Base-by-base conservation (phyloP, 2,888 invertebrate genomes). In the Thymelicus sylvestris region DNA sequence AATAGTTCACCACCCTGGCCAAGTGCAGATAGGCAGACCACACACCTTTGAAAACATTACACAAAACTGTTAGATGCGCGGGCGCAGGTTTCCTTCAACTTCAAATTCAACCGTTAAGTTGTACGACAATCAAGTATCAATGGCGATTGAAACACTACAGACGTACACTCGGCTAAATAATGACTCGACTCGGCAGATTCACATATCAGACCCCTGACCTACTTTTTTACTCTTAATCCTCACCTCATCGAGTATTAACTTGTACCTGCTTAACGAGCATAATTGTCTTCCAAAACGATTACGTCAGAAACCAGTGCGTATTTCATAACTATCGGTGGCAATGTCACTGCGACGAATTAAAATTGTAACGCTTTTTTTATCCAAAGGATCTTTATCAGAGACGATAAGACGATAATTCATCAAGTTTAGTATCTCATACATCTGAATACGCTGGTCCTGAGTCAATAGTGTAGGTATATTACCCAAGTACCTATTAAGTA, bases 191-290 rank as follows among this genome's bases (percentile, higher is more conserved):
- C 41, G 50, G 59, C 64, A 70, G 65, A 65, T 65, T 65, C 60
- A 66, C 65, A 38, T 59, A 47, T 64, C 47, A 47, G 24, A 64
- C 70, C 59, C 65, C 60, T 70, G 70, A 66, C 70, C 70, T 38
- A 70, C 39, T 70, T 70, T 48, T 69, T 61, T 66, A 65, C 52
- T 62, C 62, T 67, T 72, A 73, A 73, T 72, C 72, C 73, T 48
- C 63, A 55, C 60, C 57, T 67, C 66, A 69, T 64, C 52, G 55
- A 63, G 52, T 48, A 67, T 61, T 57, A 73, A 38, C 60, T 55
- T 10, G 52, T 64, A 48, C 57, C 38, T n/a, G 66, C 69, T 66
- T 68, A 69, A 69, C 59, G 44, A 66, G 48, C 65, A 52, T 66
- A 67, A 68, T 62, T 66, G 66, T 66, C 47, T 72, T 69, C 66